A percentile compares a stretch with the other conserved stretches of the same genome.
These are phyloP conservation scores for Siniperca chuatsi DNA, from an alignment of 2,113 vertebrate genomes.

Conservation along the genomic window DNA sequence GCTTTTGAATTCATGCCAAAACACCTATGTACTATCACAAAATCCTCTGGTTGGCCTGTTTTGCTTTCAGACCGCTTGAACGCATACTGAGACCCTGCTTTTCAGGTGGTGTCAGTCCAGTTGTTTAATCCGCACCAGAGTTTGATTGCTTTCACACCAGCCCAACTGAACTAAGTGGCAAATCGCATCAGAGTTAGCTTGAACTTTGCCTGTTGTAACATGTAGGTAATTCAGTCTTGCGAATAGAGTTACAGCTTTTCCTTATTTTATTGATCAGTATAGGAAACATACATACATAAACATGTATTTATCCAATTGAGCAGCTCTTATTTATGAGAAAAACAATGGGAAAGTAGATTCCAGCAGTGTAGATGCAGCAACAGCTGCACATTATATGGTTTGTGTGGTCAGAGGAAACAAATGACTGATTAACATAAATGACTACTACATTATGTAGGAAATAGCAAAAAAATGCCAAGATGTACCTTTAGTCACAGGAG, in stretches of 20 bases:
- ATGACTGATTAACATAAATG: conserved; percentile 2
- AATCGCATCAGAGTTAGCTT: no score
- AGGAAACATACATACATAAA: neutral
- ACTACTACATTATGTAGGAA: conserved; percentile 5
- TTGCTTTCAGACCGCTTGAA: neutral
- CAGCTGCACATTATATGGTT: neutral
- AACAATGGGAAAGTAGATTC: neutral
- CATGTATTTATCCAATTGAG: neutral
- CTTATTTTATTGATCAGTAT: neutral
- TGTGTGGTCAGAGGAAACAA: conserved; percentile 11
- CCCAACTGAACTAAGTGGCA: no score
- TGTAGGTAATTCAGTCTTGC: neutral
- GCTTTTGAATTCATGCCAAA: neutral
- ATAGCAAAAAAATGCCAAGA: neutral
- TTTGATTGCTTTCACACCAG: neutral
- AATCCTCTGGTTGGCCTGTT: neutral
- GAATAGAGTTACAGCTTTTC: neutral
- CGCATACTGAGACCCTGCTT: neutral
- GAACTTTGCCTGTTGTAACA: neutral
- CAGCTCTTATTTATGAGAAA: conserved; percentile 1
- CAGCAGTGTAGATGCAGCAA: neutral
- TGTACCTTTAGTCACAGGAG: neutral
- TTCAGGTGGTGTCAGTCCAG: neutral
- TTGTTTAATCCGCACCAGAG: neutral
- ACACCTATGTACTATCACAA: neutral